Base-by-base conservation (phyloP, 2,113 vertebrate species). In the Halcyon senegalensis region DNA sequence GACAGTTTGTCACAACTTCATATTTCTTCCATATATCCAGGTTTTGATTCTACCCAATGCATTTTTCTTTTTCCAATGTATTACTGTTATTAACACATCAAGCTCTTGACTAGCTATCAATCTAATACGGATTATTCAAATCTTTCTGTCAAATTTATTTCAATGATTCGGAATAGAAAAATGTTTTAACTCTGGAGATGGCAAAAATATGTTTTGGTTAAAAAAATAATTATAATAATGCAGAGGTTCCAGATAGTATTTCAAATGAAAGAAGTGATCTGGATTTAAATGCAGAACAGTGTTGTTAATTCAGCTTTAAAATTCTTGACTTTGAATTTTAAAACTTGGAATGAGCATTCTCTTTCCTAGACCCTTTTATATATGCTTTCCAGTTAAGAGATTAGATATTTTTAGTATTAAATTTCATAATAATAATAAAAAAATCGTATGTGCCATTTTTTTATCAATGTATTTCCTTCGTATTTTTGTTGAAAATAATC, bases 51-150 rank as follows among this genome's bases (percentile, higher is more conserved):
- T 44, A 84, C 8, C 23, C 17, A 63, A 37, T 59, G 16, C 7
- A 66, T 43, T 83, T 93, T 91, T 82, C 31, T 56, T 93, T 84
- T 35, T 17, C 23, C 7, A 7, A 7, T 74, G 3, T 83, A 66
- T 95, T 96, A 90, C 75, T 81, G 67, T 88, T 83, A 86, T 92
- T 90, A 93, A 60, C 64, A 56, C 18, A 63, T 96, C 92, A 85
- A 13, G 85, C 68, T 75, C 68, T 21, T 94, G 48, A 62, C 55
- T 97, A 94, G 16, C 66, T 91, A 68, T 97, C 84, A 91, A 14
- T 95, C 81, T 96, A 60, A 84, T 90, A 67, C 30, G 76, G 68
- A 48, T 90, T 89, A 96, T 95, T 98, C 84, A 97, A 89, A 92
- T 96, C 53, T 89, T 58, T 85, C 94, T 91, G 91, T 97, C 82